Percentiles rank a stretch among this genome's conserved stretches.
Conservation (phyloP, 2,113 vertebrate genomes). For the Rhea pennata region DNA sequence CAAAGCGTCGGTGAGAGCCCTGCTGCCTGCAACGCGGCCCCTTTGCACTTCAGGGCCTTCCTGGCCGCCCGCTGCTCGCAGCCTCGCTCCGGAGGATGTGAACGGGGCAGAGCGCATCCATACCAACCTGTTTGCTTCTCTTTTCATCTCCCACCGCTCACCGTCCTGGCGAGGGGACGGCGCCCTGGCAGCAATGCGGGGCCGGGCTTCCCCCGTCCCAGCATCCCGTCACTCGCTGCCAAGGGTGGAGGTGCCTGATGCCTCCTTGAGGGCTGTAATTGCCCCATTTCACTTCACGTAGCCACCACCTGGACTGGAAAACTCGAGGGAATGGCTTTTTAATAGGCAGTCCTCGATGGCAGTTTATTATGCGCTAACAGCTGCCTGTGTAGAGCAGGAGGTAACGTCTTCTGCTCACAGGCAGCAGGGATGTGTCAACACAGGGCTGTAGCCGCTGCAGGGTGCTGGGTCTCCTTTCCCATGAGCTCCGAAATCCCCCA, state of each 20-base stretch:
- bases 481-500: background rate
- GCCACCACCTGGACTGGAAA: background rate
- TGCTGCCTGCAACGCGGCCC: background rate
- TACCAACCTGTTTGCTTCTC: background rate
- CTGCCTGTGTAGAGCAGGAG: rapidly evolving
- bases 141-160: rapidly evolving
- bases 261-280: background rate
- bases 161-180: background rate
- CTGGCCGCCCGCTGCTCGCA: rapidly evolving
- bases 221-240: background rate
- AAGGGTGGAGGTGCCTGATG: background rate
- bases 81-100: background rate
- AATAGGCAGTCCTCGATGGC: background rate
- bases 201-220: background rate
- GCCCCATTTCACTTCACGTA: background rate
- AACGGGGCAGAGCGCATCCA: rapidly evolving
- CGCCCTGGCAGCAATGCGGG: background rate
- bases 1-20: background rate
- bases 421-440: background rate
- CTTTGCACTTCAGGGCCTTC: background rate
- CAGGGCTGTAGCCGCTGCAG: background rate
- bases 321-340: slow-evolving; percentile 38
- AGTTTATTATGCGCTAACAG: background rate
- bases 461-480: too few species aligned
- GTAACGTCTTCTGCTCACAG: rapidly evolving